Evolutionary conservation across 2,797 vertebrate genomes (phyloP).

Genomic region (Sebastes ruberrimus): DNA sequence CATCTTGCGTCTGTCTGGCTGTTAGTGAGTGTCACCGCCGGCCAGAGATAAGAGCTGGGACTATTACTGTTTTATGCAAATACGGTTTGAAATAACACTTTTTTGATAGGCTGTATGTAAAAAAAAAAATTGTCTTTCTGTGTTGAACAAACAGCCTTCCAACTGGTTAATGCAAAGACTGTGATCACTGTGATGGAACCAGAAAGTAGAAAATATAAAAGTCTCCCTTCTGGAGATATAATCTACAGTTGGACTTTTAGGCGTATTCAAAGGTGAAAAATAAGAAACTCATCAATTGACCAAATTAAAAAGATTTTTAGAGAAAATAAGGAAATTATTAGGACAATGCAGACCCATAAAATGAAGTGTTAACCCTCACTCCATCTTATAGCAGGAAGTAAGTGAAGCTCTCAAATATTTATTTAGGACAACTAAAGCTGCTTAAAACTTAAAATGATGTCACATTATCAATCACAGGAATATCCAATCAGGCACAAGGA

Average conservation of each 20-base stretch:
- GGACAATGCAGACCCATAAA: background rate
- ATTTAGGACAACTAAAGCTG: background rate
- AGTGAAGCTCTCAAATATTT: background rate
- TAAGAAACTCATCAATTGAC: background rate
- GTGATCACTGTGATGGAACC: background rate
- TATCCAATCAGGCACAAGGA: background rate
- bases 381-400: too few species aligned
- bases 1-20: background rate
- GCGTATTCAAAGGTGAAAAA: background rate
- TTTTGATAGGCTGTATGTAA: background rate
- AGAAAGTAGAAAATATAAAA: background rate
- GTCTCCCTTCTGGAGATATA: background rate
- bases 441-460: background rate
- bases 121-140: background rate
- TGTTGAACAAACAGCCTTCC: background rate
- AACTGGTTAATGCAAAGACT: background rate
- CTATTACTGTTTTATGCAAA: background rate
- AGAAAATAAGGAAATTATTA: background rate
- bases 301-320: background rate
- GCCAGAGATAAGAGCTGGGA: background rate
- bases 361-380: too few species aligned
- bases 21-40: background rate
- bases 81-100: background rate
- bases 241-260: background rate
- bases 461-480: background rate